phyloP scores from a whole-genome alignment of 2,888 invertebrate genomes.

The Ellobium chinense region DNA sequence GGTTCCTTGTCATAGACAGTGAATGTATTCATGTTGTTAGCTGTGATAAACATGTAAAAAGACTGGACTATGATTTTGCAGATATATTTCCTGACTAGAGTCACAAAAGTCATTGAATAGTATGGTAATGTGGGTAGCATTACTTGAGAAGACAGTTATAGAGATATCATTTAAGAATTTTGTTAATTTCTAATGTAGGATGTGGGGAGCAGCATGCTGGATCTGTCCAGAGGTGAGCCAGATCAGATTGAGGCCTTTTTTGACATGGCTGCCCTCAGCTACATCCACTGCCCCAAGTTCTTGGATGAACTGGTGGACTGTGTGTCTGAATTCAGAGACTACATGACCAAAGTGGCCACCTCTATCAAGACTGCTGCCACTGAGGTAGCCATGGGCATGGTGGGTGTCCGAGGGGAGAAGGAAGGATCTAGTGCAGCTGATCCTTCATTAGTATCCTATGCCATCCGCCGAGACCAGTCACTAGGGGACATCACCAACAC shows the following conservation, averaged over 20 bases:
- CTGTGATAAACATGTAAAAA: too few relatives aligned
- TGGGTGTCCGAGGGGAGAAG: slow-evolving; percentile 58
- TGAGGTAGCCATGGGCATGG: slow-evolving; percentile 93
- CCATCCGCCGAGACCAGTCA: slow-evolving; percentile 47
- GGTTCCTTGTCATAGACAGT: too few relatives aligned
- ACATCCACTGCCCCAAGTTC: slow-evolving; percentile 93
- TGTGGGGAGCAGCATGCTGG: background rate
- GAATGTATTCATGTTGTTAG: too few relatives aligned
- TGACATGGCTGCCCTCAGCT: slow-evolving; percentile 93
- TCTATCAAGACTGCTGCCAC: slow-evolving; percentile 94
- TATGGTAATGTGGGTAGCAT: too few relatives aligned
- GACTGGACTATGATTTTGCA: too few relatives aligned
- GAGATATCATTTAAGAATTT: too few relatives aligned
- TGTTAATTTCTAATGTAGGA: too few relatives aligned
- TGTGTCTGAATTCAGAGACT: slow-evolving; percentile 93
- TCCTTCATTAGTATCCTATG: slow-evolving; percentile 3
- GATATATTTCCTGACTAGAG: too few relatives aligned
- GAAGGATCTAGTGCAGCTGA: background rate
- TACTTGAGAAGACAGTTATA: too few relatives aligned
- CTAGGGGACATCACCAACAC: slow-evolving; percentile 53
- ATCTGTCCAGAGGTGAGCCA: slow-evolving; percentile 18
- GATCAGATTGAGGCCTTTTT: slow-evolving; percentile 57
- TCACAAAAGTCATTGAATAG: too few relatives aligned
- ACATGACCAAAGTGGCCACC: slow-evolving; percentile 89
- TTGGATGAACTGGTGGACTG: slow-evolving; percentile 92